Conservation (phyloP, 2,888 invertebrate species). For the Scaptomyza flava region DNA sequence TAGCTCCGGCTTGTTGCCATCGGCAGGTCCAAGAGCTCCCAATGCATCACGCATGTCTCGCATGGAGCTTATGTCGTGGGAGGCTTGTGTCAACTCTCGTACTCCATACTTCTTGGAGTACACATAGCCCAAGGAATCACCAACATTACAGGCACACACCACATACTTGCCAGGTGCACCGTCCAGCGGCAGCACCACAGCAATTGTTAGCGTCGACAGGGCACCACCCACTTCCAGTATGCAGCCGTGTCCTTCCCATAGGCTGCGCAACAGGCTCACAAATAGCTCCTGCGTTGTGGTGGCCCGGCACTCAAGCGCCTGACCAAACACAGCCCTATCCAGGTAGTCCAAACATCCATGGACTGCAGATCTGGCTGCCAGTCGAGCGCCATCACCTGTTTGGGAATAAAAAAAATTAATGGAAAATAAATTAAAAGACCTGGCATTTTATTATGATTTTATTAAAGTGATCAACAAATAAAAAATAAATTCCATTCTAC, state of each 20-base stretch:
- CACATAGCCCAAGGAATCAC: conserved; percentile 95
- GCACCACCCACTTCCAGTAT: conserved; percentile 93
- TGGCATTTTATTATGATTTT: too few species aligned
- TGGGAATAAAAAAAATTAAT: neutral
- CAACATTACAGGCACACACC: conserved; percentile 94
- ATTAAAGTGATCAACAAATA: too few species aligned
- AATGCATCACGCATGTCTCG: conserved; percentile 94
- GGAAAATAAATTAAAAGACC: too few species aligned
- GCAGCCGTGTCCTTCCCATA: conserved; percentile 93
- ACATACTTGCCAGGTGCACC: conserved; percentile 86
- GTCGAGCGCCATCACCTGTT: conserved; percentile 90
- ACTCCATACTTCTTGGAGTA: conserved; percentile 91
- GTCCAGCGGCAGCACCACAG: conserved; percentile 88
- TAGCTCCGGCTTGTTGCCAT: conserved; percentile 93
- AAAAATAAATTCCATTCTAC: too few species aligned
- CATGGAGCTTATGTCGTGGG: conserved; percentile 92
- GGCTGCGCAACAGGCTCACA: conserved; percentile 90
- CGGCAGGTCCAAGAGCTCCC: conserved; percentile 94
- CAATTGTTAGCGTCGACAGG: conserved; percentile 93
- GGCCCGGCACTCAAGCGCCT: conserved; percentile 83
- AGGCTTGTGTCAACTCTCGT: conserved; percentile 92
- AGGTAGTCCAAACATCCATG: conserved; percentile 93
- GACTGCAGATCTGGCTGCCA: conserved; percentile 93
- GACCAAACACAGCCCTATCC: conserved; percentile 88
- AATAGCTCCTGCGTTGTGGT: conserved; percentile 90